Conservation (phyloP, 2,888 invertebrate species). For the Nomada hirtipes region DNA sequence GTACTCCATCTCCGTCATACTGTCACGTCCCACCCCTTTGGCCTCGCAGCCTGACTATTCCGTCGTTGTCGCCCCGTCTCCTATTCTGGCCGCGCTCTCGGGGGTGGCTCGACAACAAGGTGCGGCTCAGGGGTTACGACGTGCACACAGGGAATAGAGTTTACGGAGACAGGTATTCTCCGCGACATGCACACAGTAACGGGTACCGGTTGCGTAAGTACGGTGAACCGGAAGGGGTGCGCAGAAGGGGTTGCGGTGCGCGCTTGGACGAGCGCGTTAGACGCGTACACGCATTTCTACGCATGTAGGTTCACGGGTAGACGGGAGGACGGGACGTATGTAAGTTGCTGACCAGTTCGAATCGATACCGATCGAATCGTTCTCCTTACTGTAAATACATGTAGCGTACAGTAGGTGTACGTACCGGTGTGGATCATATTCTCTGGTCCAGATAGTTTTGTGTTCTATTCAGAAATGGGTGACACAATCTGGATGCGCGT, state of each 20-base stretch:
- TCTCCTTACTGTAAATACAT: neutral
- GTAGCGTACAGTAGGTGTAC: too few species aligned
- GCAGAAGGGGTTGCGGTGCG: constrained; percentile 37
- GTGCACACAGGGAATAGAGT: constrained; percentile 66
- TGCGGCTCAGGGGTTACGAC: constrained; percentile 71
- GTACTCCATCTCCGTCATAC: constrained; percentile 15
- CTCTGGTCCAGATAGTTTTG: too few species aligned
- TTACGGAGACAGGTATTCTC: constrained; percentile 77
- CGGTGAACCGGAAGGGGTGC: constrained; percentile 42
- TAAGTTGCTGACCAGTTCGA: neutral
- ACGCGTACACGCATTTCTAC: constrained; percentile 40
- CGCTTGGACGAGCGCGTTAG: constrained; percentile 53
- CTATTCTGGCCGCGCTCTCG: constrained; percentile 40
- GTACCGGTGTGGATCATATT: too few species aligned
- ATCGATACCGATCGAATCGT: constrained; percentile 53
- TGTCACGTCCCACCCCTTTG: constrained; percentile 18
- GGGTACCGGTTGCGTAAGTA: constrained; percentile 70
- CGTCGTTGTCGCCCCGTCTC: constrained; percentile 32
- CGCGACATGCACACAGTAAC: constrained; percentile 70
- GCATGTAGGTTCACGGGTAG: constrained; percentile 39
- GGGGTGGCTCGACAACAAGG: constrained; percentile 56
- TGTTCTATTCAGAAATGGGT: too few species aligned
- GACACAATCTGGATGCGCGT: too few species aligned
- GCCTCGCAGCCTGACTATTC: constrained; percentile 28
- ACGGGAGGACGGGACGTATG: constrained; percentile 10